Evolutionary conservation across 2,797 vertebrate species (phyloP), one percentile per base, ranked within the genome.

Genomic region (Eulemur coronatus): DNA sequence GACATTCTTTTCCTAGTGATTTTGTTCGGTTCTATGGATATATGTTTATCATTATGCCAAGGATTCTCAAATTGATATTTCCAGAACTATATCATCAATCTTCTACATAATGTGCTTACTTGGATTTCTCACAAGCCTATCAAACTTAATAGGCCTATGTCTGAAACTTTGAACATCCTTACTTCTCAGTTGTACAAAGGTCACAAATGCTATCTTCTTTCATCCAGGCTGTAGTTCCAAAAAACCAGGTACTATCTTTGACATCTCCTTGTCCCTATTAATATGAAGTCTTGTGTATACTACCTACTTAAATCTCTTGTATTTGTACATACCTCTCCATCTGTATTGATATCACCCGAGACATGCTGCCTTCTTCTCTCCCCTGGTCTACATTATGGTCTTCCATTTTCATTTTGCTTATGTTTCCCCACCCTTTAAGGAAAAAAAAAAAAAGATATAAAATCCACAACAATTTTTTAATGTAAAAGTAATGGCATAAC

Each of bases 31-130:
- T n/a, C 35, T 70, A 9, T 80, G 6, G 10, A 55, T 52, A 59
- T 50, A 52, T 0, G 13, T 57, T 43, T 70, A 43, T 80, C 33
- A 86, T 70, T 50, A 76, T 89, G 33, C 30, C 69, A 87, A 26
- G 5, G 43, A 67, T 84, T 85, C 43, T 89, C 15, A 89, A 20
- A 61, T 92, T 55, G 50, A 26, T 78, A 73, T 80, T 59, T 95
- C 30, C 3, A 78, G 35, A 90, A 76, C 1, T 4, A 1, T 59
- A 72, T 48, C 17, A 55, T 30, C 5, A 59, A 20, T 94, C 59
- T 93, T 84, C 18, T 38, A 43, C 1, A 14, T n/a, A 28, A 38
- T 70, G 3, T 89, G 9, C 48, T 95, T 8, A 48, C 35, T 48
- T 84, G 20, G 17, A 86, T 86, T 92, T 89, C 41, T 65, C 57